Evolutionary conservation across 1,140 invertebrate species (phyloP), one percentile per base, ranked within the genome.

Genomic region (Cyrtorhinus lividipennis): DNA sequence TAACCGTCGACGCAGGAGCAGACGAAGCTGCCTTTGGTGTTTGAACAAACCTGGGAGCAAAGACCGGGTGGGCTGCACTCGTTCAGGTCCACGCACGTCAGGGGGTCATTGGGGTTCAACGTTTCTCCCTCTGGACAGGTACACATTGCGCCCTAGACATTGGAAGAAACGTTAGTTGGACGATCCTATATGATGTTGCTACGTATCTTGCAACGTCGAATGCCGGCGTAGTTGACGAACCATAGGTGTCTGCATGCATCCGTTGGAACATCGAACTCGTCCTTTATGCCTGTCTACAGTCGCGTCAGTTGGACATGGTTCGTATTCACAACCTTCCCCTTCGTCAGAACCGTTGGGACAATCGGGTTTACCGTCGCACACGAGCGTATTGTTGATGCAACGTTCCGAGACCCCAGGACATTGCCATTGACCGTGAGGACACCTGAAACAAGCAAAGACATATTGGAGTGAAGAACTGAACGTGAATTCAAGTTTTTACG

Each of bases 311-410:
- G 76, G 71, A 70, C 88, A 92, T 68, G 90, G 85, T 0, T 80
- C 80, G 12, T 89, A 76, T 69, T 87, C 84, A 70, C 93, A 97
- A 53, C 84, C 84, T 1, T 80, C 77, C 15, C 94, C 94, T 80
- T 98, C 94, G 72, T 96, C 93, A 0, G 83, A 79, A 0, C 90
- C 91, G 69, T 93, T 92, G 0, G 92, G 92, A 76, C 93, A 97
- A 68, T 96, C 89, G 0, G 76, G 70, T 57, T 86, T 88, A 15
- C 81, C 81, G 72, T 97, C 88, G 74, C 93, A 98, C 0, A 96
- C 87, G 20, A 78, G 79, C 0, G 83, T 84, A 0, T 88, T 74
- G 67, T 90, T 89, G 1, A 93, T 79, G 66, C 90, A 94, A 18
- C 80, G 74, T 58, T 84, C 83, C 0, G 83, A 80, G 0, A 90